Percentiles rank a stretch among this genome's conserved stretches.
These are phyloP conservation scores for Malacoraja senta DNA, from an alignment of 2,797 vertebrate species.

Conservation along the genomic window DNA sequence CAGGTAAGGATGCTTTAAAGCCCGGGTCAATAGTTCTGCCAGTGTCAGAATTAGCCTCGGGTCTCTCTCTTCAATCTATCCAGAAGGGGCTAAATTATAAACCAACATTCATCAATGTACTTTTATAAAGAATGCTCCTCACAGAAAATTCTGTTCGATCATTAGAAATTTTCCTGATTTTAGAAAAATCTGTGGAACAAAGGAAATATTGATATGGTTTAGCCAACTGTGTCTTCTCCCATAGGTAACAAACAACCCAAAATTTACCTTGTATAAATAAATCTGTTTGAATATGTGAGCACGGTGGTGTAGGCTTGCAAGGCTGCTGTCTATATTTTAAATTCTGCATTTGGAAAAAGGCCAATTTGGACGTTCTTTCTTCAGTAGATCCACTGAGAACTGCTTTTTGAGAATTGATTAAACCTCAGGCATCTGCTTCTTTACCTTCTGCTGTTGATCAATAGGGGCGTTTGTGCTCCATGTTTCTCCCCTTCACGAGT, in stretches of 20 bases:
- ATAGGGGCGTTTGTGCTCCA: neutral
- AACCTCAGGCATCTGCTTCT: neutral
- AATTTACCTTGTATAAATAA: constrained; percentile 28
- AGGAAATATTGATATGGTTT: constrained; percentile 20
- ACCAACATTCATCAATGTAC: neutral
- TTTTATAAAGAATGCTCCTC: neutral
- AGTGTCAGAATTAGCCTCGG: neutral
- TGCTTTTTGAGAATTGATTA: constrained; percentile 11
- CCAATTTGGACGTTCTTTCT: neutral
- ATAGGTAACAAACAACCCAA: neutral
- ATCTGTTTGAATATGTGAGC: constrained; percentile 32
- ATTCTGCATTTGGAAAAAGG: neutral
- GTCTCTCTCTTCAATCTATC: constrained; percentile 11
- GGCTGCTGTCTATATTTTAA: neutral
- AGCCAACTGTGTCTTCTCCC: constrained; percentile 12
- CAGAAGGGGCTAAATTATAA: neutral
- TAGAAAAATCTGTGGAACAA: constrained; percentile 8
- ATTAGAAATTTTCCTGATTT: constrained; percentile 16
- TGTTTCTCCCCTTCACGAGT: neutral
- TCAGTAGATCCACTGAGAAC: neutral
- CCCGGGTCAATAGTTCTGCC: neutral
- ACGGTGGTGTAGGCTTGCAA: neutral
- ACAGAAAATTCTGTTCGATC: constrained; percentile 29
- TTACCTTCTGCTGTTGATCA: neutral
- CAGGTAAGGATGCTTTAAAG: constrained; percentile 12